Base-by-base conservation (phyloP, 2,113 vertebrate genomes). In the Odontesthes bonariensis region DNA sequence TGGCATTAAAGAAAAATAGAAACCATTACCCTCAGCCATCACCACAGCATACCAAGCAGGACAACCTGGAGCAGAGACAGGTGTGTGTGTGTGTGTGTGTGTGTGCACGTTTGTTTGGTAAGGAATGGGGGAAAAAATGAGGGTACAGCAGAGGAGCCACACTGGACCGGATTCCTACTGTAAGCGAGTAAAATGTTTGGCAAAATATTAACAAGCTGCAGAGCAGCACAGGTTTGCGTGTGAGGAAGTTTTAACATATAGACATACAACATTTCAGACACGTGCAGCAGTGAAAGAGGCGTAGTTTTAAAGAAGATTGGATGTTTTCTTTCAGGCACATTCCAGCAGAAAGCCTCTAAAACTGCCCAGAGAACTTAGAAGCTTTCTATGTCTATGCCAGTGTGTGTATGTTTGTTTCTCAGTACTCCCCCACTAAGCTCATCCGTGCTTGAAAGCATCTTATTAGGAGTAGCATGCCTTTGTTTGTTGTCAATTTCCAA, bases 1-100 rank as follows among this genome's bases (percentile, higher is more conserved):
- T 91, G 93, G 92, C 92, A 92, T 92, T 87, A 92, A 86, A 90
- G 90, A 93, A 92, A 90, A 95, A 93, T 91, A 83, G 88, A 91
- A 93, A 82, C 85, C 84, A 93, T 92, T 93, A 92, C 87, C 84
- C 84, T 84, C 77, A 86, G 87, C 74, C 73, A 77, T 79, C 81
- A 86, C 81, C 81, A 72, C 72, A 69, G 76, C 77, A 84, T 71
- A 70, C 65, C 61, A 65, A 82, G 75, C 35, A 59, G 66, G 68
- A 42, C 23, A 74, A 75, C 40, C 53, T 60, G 44, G 7, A 67
- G 69, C 51, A n/a, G 58, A 62, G 46, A 7, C 31, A 57, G 58
- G 23, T 55, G 47, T 62, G 56, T 75, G 55, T 64, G 40, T 56
- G 8, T 64, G 40, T 56, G 8, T 38, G 35, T 38, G 35, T 10